Base-by-base conservation (phyloP, 2,797 vertebrate species). In the Champsocephalus gunnari region DNA sequence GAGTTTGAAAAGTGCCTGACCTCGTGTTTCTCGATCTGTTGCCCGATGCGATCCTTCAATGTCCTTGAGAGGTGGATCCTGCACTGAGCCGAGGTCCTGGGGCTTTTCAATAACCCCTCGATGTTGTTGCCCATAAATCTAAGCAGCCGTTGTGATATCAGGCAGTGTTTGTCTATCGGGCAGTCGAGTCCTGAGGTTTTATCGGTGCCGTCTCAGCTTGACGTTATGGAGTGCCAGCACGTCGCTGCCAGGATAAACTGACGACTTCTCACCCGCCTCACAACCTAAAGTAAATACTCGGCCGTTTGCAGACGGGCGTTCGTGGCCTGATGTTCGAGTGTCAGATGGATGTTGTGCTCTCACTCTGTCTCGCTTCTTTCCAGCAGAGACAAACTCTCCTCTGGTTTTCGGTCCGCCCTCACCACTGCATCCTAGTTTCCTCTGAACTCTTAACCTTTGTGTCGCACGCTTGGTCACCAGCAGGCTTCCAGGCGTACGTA, bases 231-330 rank as follows among this genome's bases (percentile, higher is more conserved):
- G 71, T n/a, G 34, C 38, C 32, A 14, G 55, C 63, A 64, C 74
- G 4, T 66, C 11, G 17, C 82, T 74, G 84, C 84, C 89, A 90
- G 81, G 71, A 86, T 85, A 88, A 89, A 89, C 77, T 59, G 77
- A 87, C 65, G 86, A 84, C 45, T 85, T 89, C 78, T 75, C 85
- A 83, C 83, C 77, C 11, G 53, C 60, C 68, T 77, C 68, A 61
- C 77, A 78, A 83, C 66, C 77, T n/a, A 32, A 72, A 65, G 79
- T 78, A 84, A 87, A 89, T 12, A 87, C 38, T 51, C 5, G 32
- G 12, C 65, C 67, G 78, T 78, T 75, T 80, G 73, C 83, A 82
- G 82, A 79, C 61, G 9, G 80, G 17, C 24, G 62, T 73, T 78
- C 61, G 21, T 45, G 64, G 75, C 73, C 71, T 38, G 69, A 77